Conservation (phyloP, 2,888 invertebrate species). For the Isotomurus palustris region DNA sequence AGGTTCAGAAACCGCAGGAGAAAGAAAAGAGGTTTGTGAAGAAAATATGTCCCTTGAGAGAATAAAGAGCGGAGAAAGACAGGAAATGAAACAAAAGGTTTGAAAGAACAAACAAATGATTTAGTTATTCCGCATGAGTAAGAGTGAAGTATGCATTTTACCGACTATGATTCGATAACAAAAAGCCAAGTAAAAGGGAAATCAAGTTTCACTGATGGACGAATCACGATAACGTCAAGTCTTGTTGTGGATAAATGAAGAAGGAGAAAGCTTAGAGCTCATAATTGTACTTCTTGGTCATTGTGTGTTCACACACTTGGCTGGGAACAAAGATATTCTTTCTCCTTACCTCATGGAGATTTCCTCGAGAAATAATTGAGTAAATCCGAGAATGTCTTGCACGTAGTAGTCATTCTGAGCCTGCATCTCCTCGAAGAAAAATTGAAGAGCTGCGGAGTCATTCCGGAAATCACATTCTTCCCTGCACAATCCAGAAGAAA, state of each 20-base stretch:
- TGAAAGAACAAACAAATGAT: too few species aligned
- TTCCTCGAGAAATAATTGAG: conserved; percentile 68
- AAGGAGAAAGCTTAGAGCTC: too few species aligned
- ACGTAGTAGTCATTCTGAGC: conserved; percentile 78
- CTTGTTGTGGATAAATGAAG: too few species aligned
- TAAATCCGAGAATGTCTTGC: conserved; percentile 67
- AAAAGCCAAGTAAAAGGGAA: not conserved
- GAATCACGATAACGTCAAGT: too few species aligned
- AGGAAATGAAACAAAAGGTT: too few species aligned
- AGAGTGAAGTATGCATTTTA: not conserved
- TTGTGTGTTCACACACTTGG: too few species aligned
- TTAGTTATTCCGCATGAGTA: not conserved
- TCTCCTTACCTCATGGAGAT: conserved; percentile 55
- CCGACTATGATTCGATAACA: not conserved
- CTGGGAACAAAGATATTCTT: too few species aligned
- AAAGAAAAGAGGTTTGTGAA: too few species aligned
- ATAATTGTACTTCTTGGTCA: too few species aligned
- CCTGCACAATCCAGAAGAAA: conserved; percentile 42
- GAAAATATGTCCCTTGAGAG: too few species aligned
- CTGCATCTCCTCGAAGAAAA: conserved; percentile 70
- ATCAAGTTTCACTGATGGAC: not conserved
- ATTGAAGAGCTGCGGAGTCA: conserved; percentile 65
- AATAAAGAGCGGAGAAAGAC: not conserved
- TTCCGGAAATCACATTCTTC: conserved; percentile 59
- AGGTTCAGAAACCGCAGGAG: too few species aligned